A percentile compares a stretch with the other conserved stretches of the same genome.
Evolutionary conservation across 2,113 vertebrate genomes (phyloP).

Genomic region (Cervus canadensis): DNA sequence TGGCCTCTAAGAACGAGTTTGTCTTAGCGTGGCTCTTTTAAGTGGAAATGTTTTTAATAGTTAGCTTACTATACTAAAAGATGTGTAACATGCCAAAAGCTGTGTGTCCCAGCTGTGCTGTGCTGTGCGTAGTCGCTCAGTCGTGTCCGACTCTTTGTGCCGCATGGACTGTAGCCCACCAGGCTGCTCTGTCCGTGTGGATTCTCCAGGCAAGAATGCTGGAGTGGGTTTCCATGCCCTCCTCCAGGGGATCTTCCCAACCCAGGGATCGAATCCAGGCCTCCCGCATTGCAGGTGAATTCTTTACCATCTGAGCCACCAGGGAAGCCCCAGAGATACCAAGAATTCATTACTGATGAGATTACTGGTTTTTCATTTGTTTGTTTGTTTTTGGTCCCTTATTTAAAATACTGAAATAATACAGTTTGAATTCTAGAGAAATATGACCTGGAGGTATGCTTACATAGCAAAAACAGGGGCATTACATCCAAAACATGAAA

Average conservation of each 20-base stretch:
- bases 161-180: neutral
- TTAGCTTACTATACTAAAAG: neutral
- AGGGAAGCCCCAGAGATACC: neutral
- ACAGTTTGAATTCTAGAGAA: slow-evolving; percentile 1
- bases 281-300: neutral
- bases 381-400: neutral
- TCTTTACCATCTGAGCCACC: neutral
- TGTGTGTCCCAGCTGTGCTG: neutral
- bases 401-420: neutral
- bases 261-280: neutral
- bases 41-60: slow-evolving; percentile 16
- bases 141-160: neutral
- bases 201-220: neutral
- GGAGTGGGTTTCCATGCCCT: neutral
- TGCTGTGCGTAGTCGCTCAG: neutral
- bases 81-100: neutral
- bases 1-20: slow-evolving; percentile 9
- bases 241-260: neutral
- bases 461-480: neutral
- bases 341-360: neutral
- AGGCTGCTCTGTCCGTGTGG: neutral
- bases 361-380: neutral
- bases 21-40: neutral
- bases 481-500: slow-evolving; percentile 5
- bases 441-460: neutral